These are phyloP conservation scores for Umimayanthus chanpuru DNA, from an alignment of 92 coral and sea anemone genomes.

Conservation along the genomic window DNA sequence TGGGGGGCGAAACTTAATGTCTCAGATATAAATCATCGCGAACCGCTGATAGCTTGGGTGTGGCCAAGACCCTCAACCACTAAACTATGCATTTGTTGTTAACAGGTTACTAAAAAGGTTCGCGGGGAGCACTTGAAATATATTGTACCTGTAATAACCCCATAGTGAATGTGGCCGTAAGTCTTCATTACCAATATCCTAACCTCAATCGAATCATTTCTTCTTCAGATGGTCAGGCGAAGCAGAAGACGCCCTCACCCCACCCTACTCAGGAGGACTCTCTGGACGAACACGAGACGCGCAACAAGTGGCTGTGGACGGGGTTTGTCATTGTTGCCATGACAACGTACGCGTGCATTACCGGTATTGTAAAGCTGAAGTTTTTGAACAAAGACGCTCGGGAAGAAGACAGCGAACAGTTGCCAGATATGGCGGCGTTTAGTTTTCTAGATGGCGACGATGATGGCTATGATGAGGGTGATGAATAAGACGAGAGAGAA, in stretches of 20 bases:
- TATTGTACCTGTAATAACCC: too few relatives aligned
- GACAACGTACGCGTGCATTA: conserved; percentile 31
- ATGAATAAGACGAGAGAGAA: neutral
- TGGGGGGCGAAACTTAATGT: too few relatives aligned
- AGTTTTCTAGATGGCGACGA: conserved; percentile 4
- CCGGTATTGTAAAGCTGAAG: conserved; percentile 10
- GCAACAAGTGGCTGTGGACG: conserved; percentile 45
- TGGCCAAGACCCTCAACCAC: too few relatives aligned
- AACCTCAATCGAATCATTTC: neutral
- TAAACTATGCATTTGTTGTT: too few relatives aligned
- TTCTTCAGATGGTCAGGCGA: conserved; percentile 18
- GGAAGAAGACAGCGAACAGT: neutral
- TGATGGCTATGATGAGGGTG: conserved; percentile 18
- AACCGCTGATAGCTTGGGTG: too few relatives aligned
- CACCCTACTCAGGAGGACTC: neutral
- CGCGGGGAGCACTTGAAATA: too few relatives aligned
- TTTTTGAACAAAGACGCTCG: neutral
- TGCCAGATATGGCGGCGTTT: conserved; percentile 27
- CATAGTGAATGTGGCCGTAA: too few relatives aligned
- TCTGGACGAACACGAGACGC: conserved; percentile 37
- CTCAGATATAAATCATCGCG: too few relatives aligned
- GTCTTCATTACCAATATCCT: neutral
- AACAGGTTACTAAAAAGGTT: too few relatives aligned
- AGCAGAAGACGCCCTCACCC: neutral
- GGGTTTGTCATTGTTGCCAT: conserved; percentile 34